These are phyloP conservation scores for Cephalopachus bancanus DNA, from an alignment of 2,797 vertebrate genomes.

Conservation along the genomic window DNA sequence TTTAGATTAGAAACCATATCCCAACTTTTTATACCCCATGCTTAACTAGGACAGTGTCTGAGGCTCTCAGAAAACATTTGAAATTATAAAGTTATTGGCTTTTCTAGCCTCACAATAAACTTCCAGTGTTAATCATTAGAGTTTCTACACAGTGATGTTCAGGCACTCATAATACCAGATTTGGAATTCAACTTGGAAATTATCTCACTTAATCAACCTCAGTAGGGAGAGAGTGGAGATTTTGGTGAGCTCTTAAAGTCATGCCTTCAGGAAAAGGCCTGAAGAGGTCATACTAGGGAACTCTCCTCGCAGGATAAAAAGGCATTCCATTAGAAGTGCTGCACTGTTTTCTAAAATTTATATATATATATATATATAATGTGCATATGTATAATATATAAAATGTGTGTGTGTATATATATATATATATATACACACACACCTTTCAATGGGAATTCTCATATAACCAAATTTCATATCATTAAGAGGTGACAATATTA, in stretches of 20 bases:
- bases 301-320: not conserved
- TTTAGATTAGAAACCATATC: not conserved
- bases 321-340: not conserved
- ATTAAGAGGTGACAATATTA: not conserved
- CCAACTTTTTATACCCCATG: not conserved
- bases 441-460: not conserved
- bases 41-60: not conserved
- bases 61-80: slow-evolving; percentile 4
- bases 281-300: not conserved
- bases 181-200: not conserved
- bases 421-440: too few relatives aligned
- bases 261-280: not conserved
- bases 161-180: not conserved
- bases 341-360: not conserved
- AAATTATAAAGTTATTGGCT: slow-evolving; percentile 51
- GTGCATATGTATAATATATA: too few relatives aligned
- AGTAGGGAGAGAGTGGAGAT: not conserved
- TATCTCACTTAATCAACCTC: not conserved
- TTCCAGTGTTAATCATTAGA: not conserved
- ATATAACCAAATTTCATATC: not conserved
- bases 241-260: not conserved
- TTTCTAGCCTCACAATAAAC: slow-evolving; percentile 2
- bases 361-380: too few relatives aligned
- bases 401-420: too few relatives aligned
- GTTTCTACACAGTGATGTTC: not conserved